Percentiles rank a stretch among this genome's conserved stretches.
Conservation (phyloP, 1,140 invertebrate species). For the Bombus waltoni region DNA sequence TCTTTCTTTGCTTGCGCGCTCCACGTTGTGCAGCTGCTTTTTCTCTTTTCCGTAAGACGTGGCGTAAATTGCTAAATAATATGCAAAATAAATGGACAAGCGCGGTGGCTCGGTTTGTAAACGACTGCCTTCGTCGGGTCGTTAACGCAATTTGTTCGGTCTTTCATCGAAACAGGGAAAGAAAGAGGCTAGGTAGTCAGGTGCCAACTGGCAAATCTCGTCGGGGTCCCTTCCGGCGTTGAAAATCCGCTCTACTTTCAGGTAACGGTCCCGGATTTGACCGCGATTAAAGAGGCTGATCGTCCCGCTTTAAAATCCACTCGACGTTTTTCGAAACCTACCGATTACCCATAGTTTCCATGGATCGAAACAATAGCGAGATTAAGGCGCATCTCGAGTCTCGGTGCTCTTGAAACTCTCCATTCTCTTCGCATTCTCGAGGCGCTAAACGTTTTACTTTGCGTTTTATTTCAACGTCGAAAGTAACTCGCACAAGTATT, state of each 20-base stretch:
- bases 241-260: slow-evolving; percentile 69
- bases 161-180: too few relatives aligned
- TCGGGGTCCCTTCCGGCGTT: slow-evolving; percentile 4
- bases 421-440: too few relatives aligned
- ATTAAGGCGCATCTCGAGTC: slow-evolving; percentile 7
- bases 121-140: background rate
- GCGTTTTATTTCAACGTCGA: too few relatives aligned
- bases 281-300: slow-evolving; percentile 50
- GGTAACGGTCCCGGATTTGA: slow-evolving; percentile 61
- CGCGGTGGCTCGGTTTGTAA: too few relatives aligned
- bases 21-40: too few relatives aligned
- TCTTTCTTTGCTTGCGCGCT: too few relatives aligned
- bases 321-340: background rate
- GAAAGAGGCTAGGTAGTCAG: slow-evolving; percentile 23
- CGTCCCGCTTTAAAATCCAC: background rate
- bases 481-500: too few relatives aligned
- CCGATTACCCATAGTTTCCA: slow-evolving; percentile 17
- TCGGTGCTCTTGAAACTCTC: background rate
- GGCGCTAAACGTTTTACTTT: too few relatives aligned
- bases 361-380: slow-evolving; percentile 37
- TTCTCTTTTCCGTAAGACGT: too few relatives aligned
- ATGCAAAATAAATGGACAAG: too few relatives aligned
- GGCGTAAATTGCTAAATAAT: too few relatives aligned
- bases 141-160: slow-evolving; percentile 4
- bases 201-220: slow-evolving; percentile 24